Percentiles rank a stretch among this genome's conserved stretches.
phyloP scores from a whole-genome alignment of 2,888 invertebrate genomes.

The Brachypterus glaber region DNA sequence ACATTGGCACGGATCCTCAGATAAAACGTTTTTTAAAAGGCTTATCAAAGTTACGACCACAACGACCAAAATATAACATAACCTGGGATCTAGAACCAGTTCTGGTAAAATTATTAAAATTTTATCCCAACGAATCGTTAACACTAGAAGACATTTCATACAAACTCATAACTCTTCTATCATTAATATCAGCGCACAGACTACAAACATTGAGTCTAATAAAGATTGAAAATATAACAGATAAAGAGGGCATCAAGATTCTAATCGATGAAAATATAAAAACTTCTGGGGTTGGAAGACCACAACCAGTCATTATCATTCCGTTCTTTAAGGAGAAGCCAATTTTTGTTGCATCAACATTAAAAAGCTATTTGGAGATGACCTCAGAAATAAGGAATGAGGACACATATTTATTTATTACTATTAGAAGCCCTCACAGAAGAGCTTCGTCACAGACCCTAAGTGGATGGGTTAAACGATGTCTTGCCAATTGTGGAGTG shows the following conservation, averaged over 20 bases:
- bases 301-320: conserved; percentile 5
- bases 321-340: conserved; percentile 5
- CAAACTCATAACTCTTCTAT: conserved; percentile 9
- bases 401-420: conserved; percentile 5
- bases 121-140: conserved; percentile 3
- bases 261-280: conserved; percentile 4
- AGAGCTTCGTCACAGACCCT: no score
- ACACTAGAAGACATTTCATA: conserved; percentile 4
- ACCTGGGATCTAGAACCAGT: conserved; percentile 12
- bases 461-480: no score
- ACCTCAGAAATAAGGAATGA: neutral
- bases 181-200: conserved; percentile 8
- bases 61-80: conserved; percentile 6
- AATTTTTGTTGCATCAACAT: conserved; percentile 5
- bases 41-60: conserved; percentile 8
- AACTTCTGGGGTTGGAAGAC: conserved; percentile 3
- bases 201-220: conserved; percentile 8
- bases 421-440: conserved; percentile 5
- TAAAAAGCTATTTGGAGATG: conserved; percentile 3
- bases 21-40: conserved; percentile 16
- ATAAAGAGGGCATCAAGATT: no score
- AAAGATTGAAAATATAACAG: conserved; percentile 5
- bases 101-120: conserved; percentile 3
- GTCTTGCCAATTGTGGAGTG: no score
- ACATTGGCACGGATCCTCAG: conserved; percentile 1